A percentile compares a stretch with the other conserved stretches of the same genome.
These are phyloP conservation scores for Agrypnia vestita DNA, from an alignment of 1,140 invertebrate species.

Conservation along the genomic window DNA sequence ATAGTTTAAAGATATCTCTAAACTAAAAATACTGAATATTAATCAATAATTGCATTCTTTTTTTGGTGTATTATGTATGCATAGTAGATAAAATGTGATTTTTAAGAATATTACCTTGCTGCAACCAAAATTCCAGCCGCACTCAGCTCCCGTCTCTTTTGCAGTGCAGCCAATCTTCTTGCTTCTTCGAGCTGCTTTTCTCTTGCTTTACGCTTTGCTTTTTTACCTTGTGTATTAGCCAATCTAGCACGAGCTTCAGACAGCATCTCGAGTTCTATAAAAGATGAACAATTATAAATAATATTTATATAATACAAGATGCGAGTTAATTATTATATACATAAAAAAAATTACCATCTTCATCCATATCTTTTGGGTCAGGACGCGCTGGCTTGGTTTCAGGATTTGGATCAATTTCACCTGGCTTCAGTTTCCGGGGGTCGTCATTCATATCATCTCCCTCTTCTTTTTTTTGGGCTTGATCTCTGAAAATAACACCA, in stretches of 20 bases:
- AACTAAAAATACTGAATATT: too few species aligned
- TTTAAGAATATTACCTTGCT: conserved; percentile 65
- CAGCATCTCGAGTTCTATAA: conserved; percentile 96
- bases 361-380: conserved; percentile 99
- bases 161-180: conserved; percentile 93
- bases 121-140: conserved; percentile 96
- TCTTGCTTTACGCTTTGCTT: conserved; percentile 98
- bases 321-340: neutral
- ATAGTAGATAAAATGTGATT: too few species aligned
- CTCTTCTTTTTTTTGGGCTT: conserved; percentile 98
- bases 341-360: conserved; percentile 84
- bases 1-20: too few species aligned
- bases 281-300: conserved; percentile 40
- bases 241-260: conserved; percentile 98
- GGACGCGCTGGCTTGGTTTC: conserved; percentile 99
- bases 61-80: too few species aligned
- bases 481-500: conserved; percentile 80
- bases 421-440: conserved; percentile 96
- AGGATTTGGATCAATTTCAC: conserved; percentile 99
- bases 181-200: conserved; percentile 99
- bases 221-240: conserved; percentile 99
- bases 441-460: conserved; percentile 94
- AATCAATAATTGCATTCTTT: too few species aligned
- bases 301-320: conserved; percentile 62
- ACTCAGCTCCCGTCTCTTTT: conserved; percentile 95